Conservation (phyloP, 2,888 invertebrate species). For the Scrobipalpa costella region DNA sequence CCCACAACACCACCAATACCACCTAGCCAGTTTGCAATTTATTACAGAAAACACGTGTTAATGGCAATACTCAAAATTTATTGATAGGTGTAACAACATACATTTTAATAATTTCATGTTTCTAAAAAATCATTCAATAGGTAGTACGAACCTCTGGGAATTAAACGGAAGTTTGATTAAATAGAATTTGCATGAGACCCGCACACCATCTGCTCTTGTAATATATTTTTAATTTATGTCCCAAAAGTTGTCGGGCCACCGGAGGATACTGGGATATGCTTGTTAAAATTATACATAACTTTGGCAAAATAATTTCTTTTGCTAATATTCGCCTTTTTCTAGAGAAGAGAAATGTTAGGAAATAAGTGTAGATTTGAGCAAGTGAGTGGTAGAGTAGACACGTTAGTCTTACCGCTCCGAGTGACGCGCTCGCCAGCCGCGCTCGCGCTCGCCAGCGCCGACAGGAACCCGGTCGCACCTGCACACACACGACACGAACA, state of each 20-base stretch:
- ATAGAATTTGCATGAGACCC: constrained; percentile 69
- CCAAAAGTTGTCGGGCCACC: constrained; percentile 61
- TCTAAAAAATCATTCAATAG: constrained; percentile 55
- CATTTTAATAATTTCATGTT: neutral
- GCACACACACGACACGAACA: neutral
- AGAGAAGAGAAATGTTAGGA: neutral
- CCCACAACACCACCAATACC: neutral
- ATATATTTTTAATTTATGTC: constrained; percentile 78
- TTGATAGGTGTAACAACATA: too few relatives aligned
- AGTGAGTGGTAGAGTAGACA: neutral
- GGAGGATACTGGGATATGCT: constrained; percentile 46
- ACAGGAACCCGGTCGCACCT: neutral
- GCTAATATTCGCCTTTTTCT: constrained; percentile 31
- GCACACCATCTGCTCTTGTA: constrained; percentile 65
- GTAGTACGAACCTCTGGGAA: constrained; percentile 40
- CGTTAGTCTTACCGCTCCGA: neutral
- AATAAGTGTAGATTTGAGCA: neutral
- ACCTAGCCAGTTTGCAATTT: too few relatives aligned
- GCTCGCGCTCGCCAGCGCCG: neutral
- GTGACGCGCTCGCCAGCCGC: neutral
- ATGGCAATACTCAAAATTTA: too few relatives aligned
- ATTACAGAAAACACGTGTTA: too few relatives aligned
- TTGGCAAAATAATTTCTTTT: constrained; percentile 45
- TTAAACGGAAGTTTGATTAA: constrained; percentile 64
- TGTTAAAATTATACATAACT: constrained; percentile 56